These are phyloP conservation scores for Yponomeuta cagnagella DNA, from an alignment of 2,888 invertebrate species.

Conservation along the genomic window DNA sequence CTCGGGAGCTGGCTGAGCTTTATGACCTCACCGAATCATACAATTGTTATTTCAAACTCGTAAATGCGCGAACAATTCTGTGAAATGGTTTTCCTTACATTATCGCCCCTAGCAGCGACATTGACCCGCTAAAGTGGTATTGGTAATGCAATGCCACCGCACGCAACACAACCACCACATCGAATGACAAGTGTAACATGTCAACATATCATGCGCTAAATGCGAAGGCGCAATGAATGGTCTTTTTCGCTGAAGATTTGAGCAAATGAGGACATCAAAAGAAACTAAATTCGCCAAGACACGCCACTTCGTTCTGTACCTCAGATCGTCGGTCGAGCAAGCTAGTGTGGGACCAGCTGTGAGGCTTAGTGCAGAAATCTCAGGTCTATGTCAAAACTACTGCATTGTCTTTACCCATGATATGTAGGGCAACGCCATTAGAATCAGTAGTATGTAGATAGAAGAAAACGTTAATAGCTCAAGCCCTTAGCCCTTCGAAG, in stretches of 20 bases:
- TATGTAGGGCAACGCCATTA: too few species aligned
- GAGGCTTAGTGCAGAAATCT: too few species aligned
- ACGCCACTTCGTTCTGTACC: too few species aligned
- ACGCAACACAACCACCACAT: not conserved
- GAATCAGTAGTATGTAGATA: too few species aligned
- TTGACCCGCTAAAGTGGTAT: conserved; percentile 57
- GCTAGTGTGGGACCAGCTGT: too few species aligned
- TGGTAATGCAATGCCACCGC: conserved; percentile 7
- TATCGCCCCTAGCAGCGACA: conserved; percentile 34
- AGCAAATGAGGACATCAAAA: not conserved
- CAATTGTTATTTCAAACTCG: conserved; percentile 8
- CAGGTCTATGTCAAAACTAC: too few species aligned
- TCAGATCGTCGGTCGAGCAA: too few species aligned
- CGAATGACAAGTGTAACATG: conserved; percentile 1
- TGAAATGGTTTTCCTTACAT: conserved; percentile 47
- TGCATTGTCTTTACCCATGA: too few species aligned
- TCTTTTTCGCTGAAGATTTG: not conserved
- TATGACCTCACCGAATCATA: not conserved
- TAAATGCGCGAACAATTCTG: conserved; percentile 34
- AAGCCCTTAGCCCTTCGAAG: too few species aligned
- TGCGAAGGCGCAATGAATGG: not conserved
- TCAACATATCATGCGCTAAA: not conserved
- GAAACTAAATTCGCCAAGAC: too few species aligned
- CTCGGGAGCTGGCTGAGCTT: not conserved
- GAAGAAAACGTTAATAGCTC: too few species aligned